Percentiles rank a stretch among this genome's conserved stretches.
Conservation (phyloP, 2,888 invertebrate genomes). For the Tricholauxania praeusta region DNA sequence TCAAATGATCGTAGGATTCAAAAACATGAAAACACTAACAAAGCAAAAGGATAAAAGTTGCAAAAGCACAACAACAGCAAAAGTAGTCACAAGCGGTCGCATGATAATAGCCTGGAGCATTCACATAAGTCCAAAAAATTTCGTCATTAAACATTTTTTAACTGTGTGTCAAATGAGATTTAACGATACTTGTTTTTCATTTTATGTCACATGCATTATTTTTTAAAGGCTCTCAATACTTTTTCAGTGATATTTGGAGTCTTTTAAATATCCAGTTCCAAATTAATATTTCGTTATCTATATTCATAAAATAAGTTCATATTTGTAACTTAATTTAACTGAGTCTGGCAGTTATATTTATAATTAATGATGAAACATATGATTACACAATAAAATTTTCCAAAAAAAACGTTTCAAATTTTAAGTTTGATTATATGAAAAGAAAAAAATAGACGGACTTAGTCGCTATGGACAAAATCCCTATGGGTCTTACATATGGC, state of each 20-base stretch:
- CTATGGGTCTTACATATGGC: too few relatives aligned
- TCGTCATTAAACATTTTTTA: slow-evolving; percentile 62
- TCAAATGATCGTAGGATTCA: too few relatives aligned
- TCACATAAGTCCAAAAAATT: slow-evolving; percentile 78
- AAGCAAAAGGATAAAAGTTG: too few relatives aligned
- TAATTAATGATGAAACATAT: too few relatives aligned
- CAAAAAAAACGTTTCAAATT: too few relatives aligned
- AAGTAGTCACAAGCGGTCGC: slow-evolving; percentile 75
- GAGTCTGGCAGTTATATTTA: background rate
- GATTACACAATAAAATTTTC: too few relatives aligned
- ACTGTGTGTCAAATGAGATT: background rate
- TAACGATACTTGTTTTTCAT: background rate
- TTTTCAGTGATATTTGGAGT: background rate
- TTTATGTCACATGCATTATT: slow-evolving; percentile 2
- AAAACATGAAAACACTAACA: too few relatives aligned
- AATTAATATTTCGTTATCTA: slow-evolving; percentile 18
- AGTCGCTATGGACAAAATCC: too few relatives aligned
- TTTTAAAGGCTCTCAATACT: background rate
- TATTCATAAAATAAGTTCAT: slow-evolving; percentile 9
- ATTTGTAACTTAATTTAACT: slow-evolving; percentile 11
- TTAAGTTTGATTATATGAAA: too few relatives aligned
- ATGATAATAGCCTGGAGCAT: slow-evolving; percentile 76
- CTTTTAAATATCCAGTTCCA: background rate
- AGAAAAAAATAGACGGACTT: too few relatives aligned
- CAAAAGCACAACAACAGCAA: slow-evolving; percentile 63